Base-by-base conservation (phyloP, 2,888 invertebrate species). In the Agrochola circellaris region DNA sequence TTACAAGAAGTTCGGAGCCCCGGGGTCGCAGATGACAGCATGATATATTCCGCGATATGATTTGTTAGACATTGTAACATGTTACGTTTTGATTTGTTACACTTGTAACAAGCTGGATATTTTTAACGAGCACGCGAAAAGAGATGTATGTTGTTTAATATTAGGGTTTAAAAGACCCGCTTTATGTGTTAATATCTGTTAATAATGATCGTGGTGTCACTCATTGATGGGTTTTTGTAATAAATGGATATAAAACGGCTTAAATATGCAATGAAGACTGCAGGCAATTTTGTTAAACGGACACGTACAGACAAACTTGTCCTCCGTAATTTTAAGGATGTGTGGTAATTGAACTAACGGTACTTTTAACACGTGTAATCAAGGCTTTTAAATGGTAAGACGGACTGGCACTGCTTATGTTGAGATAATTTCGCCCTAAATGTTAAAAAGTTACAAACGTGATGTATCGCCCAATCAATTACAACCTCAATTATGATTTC, bases 61-160 rank as follows among this genome's bases (percentile, higher is more conserved):
- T 91, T 92, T 92, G 92, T 92, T 90, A 91, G 90, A 91, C 88
- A 89, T 88, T 91, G 91, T 91, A 91, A 89, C 81, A 89, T 89
- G 89, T 91, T 89, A 85, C 86, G 38, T 42, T 83, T 84, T 91
- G 91, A 91, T 92, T 91, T 91, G 91, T 90, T 89, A 89, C 87
- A 89, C 87, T 89, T 90, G 91, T 90, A 89, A 87, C 85, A 80
- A 79, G 76, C 82, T 86, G 87, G 81, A 85, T 87, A 79, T 81
- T 81, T 86, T 79, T 88, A 87, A 88, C 87, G 77, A 86, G 82
- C 34, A 54, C n/a, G 56, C 69, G 51, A 69, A 75, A 64, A 54
- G 75, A 77, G 73, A 84, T 84, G 42, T 61, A 78, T 88, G 69
- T 81, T 88, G 64, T 74, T 67, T 88, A 88, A 88, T 88, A 71